phyloP scores from a whole-genome alignment of 2,888 invertebrate species.

The Polylopha cassiicola region DNA sequence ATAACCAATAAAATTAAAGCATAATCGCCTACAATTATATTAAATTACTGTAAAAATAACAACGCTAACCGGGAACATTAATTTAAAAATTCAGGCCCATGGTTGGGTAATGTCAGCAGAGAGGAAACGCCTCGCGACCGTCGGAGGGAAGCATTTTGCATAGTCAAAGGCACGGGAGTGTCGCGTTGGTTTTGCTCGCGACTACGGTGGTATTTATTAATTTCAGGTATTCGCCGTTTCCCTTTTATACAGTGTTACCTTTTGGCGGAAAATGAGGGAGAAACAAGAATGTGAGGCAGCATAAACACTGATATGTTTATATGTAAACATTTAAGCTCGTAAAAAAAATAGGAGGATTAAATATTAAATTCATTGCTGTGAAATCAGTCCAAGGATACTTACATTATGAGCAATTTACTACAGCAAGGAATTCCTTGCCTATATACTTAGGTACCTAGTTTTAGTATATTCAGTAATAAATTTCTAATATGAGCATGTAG shows the following conservation, averaged over 20 bases:
- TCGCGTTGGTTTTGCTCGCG: constrained; percentile 34
- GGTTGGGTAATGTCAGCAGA: constrained; percentile 34
- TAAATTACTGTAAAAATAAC: constrained; percentile 38
- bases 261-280: constrained; percentile 11
- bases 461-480: no score
- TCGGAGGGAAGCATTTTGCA: constrained; percentile 42
- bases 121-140: constrained; percentile 29
- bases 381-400: no score
- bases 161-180: constrained; percentile 41
- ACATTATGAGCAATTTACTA: no score
- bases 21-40: constrained; percentile 35
- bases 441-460: no score
- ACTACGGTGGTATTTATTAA: constrained; percentile 48
- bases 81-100: constrained; percentile 42
- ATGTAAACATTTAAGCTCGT: no score
- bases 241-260: constrained; percentile 20
- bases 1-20: constrained; percentile 23
- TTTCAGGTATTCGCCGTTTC: constrained; percentile 30
- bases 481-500: no score
- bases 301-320: constrained; percentile 12
- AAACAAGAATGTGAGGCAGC: constrained; percentile 6
- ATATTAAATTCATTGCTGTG: no score
- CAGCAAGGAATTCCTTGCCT: no score
- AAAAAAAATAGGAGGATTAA: no score
- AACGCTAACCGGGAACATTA: constrained; percentile 35